These are phyloP conservation scores for Muscicapa comitata DNA, from an alignment of 2,797 vertebrate species.

Conservation along the genomic window DNA sequence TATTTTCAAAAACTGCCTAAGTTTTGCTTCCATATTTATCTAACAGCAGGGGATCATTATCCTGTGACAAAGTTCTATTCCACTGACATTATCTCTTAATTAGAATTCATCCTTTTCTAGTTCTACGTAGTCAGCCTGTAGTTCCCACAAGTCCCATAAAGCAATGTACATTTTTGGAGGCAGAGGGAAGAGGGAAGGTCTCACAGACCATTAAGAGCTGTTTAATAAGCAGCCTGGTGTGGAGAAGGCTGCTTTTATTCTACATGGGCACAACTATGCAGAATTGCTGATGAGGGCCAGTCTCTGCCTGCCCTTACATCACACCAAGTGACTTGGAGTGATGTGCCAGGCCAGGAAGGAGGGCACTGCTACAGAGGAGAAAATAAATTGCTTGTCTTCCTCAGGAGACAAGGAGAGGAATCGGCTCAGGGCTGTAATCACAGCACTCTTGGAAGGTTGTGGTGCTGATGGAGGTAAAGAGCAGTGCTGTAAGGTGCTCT, in stretches of 20 bases:
- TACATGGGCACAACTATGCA: background rate
- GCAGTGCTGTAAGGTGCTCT: background rate
- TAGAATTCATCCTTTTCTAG: slow-evolving; percentile 68
- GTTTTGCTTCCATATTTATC: slow-evolving; percentile 70
- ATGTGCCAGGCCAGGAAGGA: slow-evolving; percentile 3
- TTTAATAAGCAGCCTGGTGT: slow-evolving; percentile 49
- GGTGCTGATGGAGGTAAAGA: background rate
- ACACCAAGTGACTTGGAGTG: background rate
- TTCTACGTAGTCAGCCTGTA: slow-evolving; percentile 46
- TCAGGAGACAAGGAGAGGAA: background rate
- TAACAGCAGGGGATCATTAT: slow-evolving; percentile 73
- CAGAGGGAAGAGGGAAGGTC: slow-evolving; percentile 24
- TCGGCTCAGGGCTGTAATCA: background rate
- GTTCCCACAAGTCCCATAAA: slow-evolving; percentile 52
- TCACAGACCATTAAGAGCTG: background rate
- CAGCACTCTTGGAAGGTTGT: accelerated
- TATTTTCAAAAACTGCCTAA: slow-evolving; percentile 69
- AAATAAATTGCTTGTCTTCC: slow-evolving; percentile 3
- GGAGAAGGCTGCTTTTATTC: slow-evolving; percentile 10
- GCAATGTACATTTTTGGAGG: slow-evolving; percentile 21
- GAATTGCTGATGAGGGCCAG: background rate
- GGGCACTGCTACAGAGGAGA: background rate
- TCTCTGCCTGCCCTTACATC: background rate
- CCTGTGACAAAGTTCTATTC: slow-evolving; percentile 71
- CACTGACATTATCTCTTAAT: slow-evolving; percentile 71